Evolutionary conservation across 2,797 vertebrate genomes (phyloP).

Genomic region (Chiroxiphia lanceolata): DNA sequence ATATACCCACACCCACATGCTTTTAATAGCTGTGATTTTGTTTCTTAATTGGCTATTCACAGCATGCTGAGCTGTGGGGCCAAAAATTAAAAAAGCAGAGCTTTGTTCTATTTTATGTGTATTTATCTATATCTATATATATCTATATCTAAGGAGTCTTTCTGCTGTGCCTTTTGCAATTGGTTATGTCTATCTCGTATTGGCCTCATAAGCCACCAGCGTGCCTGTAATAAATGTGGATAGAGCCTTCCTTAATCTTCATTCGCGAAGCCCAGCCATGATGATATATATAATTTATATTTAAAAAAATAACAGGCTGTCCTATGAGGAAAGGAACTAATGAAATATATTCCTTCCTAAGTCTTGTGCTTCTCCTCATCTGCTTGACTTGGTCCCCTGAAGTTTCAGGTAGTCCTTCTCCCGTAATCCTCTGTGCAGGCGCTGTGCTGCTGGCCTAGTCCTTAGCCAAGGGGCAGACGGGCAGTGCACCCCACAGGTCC

Average conservation of each 20-base stretch:
- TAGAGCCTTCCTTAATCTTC: too few relatives aligned
- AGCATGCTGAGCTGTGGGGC: not conserved
- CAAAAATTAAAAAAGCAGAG: not conserved
- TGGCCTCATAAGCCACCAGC: too few relatives aligned
- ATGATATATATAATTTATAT: not conserved
- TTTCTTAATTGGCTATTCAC: not conserved
- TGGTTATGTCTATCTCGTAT: too few relatives aligned
- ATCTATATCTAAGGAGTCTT: too few relatives aligned
- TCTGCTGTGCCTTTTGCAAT: too few relatives aligned
- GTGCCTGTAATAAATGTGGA: too few relatives aligned
- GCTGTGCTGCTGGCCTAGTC: not conserved
- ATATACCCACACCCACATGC: rapidly evolving
- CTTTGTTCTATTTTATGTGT: not conserved
- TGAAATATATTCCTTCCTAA: not conserved
- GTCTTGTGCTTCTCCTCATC: not conserved
- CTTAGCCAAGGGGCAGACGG: rapidly evolving
- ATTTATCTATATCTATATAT: not conserved
- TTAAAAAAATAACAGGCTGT: not conserved
- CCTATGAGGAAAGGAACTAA: not conserved
- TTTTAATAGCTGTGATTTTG: not conserved
- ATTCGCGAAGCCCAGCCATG: too few relatives aligned
- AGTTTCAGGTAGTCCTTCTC: not conserved
- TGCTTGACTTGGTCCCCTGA: not conserved
- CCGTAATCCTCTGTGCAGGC: not conserved
- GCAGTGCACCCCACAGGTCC: rapidly evolving